These are phyloP conservation scores for Microplitis manilae DNA, from an alignment of 2,888 invertebrate species.

Conservation along the genomic window DNA sequence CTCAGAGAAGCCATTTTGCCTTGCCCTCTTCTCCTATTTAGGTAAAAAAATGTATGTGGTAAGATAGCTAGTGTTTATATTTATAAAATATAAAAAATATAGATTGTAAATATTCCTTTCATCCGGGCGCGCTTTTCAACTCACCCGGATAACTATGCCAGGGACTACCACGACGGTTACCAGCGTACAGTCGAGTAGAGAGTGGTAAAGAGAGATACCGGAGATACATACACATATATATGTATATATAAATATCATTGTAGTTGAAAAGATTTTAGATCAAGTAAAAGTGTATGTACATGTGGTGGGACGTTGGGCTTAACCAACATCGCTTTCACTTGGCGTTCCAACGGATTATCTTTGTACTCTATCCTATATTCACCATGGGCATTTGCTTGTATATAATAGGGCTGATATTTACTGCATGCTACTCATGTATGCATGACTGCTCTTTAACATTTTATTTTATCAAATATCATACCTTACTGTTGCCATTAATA, in stretches of 20 bases:
- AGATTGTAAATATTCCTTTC: slow-evolving; percentile 27
- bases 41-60: neutral
- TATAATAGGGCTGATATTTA: neutral
- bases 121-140: slow-evolving; percentile 57
- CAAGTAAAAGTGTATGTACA: slow-evolving; percentile 64
- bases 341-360: slow-evolving; percentile 48
- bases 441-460: neutral
- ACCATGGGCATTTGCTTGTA: neutral
- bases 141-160: slow-evolving; percentile 65
- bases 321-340: slow-evolving; percentile 65
- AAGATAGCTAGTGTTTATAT: neutral
- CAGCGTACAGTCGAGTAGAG: slow-evolving; percentile 48
- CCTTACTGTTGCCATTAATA: too few relatives aligned
- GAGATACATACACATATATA: neutral
- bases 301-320: slow-evolving; percentile 32
- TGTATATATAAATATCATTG: slow-evolving; percentile 12
- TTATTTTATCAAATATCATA: neutral
- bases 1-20: too few relatives aligned
- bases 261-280: slow-evolving; percentile 47
- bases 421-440: neutral
- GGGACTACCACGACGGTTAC: slow-evolving; percentile 59
- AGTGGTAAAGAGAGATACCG: slow-evolving; percentile 19
- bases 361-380: slow-evolving; percentile 27
- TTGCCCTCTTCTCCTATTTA: neutral
- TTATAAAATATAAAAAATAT: neutral